Conservation (phyloP, 2,113 vertebrate genomes). For the Phalacrocorax brasilianus region DNA sequence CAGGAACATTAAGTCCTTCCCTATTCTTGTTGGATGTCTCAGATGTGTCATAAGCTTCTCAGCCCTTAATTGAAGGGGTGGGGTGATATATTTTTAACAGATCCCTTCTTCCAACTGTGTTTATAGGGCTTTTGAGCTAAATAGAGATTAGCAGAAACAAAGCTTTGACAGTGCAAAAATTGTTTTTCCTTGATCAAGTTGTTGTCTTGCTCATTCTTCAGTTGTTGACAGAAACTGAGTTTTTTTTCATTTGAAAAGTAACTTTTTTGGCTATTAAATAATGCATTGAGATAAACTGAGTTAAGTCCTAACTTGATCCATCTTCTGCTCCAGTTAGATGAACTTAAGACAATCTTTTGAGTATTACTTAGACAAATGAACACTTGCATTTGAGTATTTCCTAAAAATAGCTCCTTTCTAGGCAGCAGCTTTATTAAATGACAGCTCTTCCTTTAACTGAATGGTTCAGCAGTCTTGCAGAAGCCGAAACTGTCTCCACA, state of each 20-base stretch:
- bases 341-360: conserved; percentile 12
- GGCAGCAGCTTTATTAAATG: background rate
- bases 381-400: background rate
- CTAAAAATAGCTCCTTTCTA: conserved; percentile 31
- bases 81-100: conserved; percentile 68
- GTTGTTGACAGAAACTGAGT: background rate
- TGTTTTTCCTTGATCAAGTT: background rate
- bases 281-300: background rate
- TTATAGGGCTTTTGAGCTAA: conserved; percentile 60
- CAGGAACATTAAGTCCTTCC: conserved; percentile 44
- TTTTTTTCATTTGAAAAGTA: background rate
- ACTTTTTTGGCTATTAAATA: background rate
- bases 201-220: background rate
- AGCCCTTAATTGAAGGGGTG: conserved; percentile 63
- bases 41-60: conserved; percentile 62
- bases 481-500: background rate
- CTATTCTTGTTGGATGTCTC: conserved; percentile 56
- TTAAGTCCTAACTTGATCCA: background rate
- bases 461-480: background rate
- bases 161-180: background rate
- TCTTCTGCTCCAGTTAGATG: conserved; percentile 22
- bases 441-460: background rate
- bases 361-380: conserved; percentile 3
- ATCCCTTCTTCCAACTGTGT: conserved; percentile 54
- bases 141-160: conserved; percentile 36